Percentiles rank a stretch among this genome's conserved stretches.
Evolutionary conservation across 2,888 invertebrate species (phyloP).

Genomic region (Barypeithes pellucidus): DNA sequence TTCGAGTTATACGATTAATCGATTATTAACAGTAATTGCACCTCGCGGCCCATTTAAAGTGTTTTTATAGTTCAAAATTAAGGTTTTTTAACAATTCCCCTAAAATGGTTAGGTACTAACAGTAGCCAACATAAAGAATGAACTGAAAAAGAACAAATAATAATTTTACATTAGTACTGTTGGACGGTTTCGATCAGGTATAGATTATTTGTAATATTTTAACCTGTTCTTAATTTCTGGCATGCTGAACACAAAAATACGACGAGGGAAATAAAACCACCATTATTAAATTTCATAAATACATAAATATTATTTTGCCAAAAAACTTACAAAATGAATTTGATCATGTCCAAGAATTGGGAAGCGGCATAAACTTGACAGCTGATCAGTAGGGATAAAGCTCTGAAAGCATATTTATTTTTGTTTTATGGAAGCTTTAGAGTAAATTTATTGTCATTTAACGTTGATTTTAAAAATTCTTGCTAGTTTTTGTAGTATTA

Average conservation of each 20-base stretch:
- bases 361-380: slow-evolving; percentile 4
- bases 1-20: background rate
- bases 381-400: slow-evolving; percentile 34
- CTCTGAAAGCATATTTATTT: slow-evolving; percentile 51
- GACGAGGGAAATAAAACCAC: background rate
- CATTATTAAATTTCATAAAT: background rate
- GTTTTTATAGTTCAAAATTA: background rate
- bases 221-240: background rate
- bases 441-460: slow-evolving; percentile 51
- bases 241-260: background rate
- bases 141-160: background rate
- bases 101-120: no score
- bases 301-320: background rate
- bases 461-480: slow-evolving; percentile 51
- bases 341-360: background rate
- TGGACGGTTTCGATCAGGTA: slow-evolving; percentile 7
- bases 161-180: background rate
- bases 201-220: background rate
- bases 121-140: no score
- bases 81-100: background rate
- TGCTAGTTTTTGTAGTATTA: slow-evolving; percentile 30
- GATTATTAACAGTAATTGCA: no score
- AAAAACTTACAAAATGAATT: slow-evolving; percentile 17
- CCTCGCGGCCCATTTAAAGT: background rate
- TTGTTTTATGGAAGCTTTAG: slow-evolving; percentile 47